These are phyloP conservation scores for Sparus aurata DNA, from an alignment of 2,797 vertebrate species.

Conservation along the genomic window DNA sequence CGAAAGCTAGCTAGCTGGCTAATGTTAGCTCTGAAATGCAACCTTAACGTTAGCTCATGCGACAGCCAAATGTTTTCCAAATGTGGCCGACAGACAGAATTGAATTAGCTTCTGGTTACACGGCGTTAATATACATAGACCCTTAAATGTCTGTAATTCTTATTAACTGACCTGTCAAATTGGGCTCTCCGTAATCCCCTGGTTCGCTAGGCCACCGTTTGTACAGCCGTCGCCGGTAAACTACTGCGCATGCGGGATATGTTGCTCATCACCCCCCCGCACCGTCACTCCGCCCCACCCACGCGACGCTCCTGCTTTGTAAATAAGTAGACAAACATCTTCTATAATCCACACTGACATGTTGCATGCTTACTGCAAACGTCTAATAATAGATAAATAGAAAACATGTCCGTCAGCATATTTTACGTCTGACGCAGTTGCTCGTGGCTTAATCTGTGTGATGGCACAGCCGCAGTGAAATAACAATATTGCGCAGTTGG, in stretches of 20 bases:
- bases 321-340: no score
- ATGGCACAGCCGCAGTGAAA: no score
- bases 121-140: accelerated
- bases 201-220: constrained; percentile 79
- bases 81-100: not conserved
- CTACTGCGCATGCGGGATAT: constrained; percentile 78
- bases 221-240: constrained; percentile 83
- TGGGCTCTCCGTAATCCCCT: constrained; percentile 77
- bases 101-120: not conserved
- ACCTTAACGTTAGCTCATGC: constrained; percentile 19
- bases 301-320: no score
- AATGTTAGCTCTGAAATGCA: constrained; percentile 48
- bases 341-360: no score
- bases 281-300: no score
- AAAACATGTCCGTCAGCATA: no score
- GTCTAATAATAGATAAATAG: no score
- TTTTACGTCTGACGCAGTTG: no score
- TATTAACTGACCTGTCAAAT: constrained; percentile 82
- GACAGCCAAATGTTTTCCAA: constrained; percentile 15
- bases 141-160: not conserved
- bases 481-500: no score
- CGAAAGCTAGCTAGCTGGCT: constrained; percentile 34
- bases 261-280: no score
- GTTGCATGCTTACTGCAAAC: no score
- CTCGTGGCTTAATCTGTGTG: no score